Evolutionary conservation across 2,797 vertebrate species (phyloP), one percentile per base, ranked within the genome.

Genomic region (Chiroxiphia lanceolata): DNA sequence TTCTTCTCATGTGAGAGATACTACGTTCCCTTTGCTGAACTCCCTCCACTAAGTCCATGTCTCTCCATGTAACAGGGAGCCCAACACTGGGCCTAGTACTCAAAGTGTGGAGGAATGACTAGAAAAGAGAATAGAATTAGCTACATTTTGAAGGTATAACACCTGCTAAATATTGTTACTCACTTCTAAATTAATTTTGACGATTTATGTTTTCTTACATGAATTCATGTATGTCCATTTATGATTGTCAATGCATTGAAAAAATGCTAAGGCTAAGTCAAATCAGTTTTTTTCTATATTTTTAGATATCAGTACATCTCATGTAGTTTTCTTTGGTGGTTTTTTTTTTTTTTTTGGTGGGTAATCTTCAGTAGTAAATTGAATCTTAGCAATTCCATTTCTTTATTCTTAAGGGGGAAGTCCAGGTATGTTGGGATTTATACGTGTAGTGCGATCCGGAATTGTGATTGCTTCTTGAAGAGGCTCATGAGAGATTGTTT

Each of bases 281-380:
- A 56, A 27, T 47, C 9, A 36, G 3, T 1, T 4, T 50, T 50
- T 50, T 11, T 8, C n/a, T 1, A 1, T 45, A 14, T 20, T 78
- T 68, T 86, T 64, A 53, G 16, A 20, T 87, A 44, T 6, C 1
- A 3, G 10, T 34, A 23, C 6, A 16, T 78, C 21, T 87, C 42
- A 51, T 51, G 5, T 61, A 33, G 7, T 27, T 72, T 53, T 48
- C n/a, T 70, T 72, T 48, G 25, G 7, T n/a, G n/a, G n/a, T n/a
- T n/a, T n/a, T 18, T 44, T 44, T 44, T 47, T 21, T 47, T 47
- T 21, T 18, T 53, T 53, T 29, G 27, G 17, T 44, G 6, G 2
- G 4, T 84, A 44, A 16, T 59, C 25, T 36, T 90, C 18, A 51
- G 4, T 13, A n/a, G 11, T 75, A 57, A 86, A 79, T 19, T 56